Evolutionary conservation across 2,888 invertebrate species (phyloP).

Genomic region (Drosophila ezoana): DNA sequence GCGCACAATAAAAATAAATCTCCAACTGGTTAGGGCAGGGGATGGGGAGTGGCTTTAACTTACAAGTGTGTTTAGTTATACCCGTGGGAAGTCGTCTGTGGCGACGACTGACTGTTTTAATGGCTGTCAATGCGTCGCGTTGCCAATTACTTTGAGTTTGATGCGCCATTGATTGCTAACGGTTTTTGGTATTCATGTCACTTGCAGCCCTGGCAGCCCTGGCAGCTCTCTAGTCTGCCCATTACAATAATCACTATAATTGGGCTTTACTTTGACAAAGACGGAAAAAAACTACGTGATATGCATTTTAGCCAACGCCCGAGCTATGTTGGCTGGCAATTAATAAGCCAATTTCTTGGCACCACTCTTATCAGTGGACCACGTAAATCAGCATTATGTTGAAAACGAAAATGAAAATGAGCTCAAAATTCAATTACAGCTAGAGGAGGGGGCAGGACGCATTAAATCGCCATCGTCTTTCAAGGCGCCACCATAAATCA

Average conservation of each 20-base stretch:
- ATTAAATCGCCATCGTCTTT: conserved; percentile 27
- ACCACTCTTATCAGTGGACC: conserved; percentile 52
- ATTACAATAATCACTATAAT: conserved; percentile 79
- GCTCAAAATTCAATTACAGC: conserved; percentile 75
- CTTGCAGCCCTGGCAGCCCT: conserved; percentile 62
- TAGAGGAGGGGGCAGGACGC: neutral
- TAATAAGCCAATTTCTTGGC: conserved; percentile 64
- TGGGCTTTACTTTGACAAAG: conserved; percentile 67
- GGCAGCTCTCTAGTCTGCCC: conserved; percentile 25
- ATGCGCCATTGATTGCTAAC: conserved; percentile 44
- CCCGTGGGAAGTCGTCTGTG: conserved; percentile 74
- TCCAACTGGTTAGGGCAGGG: conserved; percentile 34
- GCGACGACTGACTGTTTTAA: conserved; percentile 46
- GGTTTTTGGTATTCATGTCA: conserved; percentile 72
- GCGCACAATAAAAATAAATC: conserved; percentile 79
- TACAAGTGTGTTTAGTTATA: conserved; percentile 69
- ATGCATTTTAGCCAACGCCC: conserved; percentile 54
- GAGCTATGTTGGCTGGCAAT: conserved; percentile 47
- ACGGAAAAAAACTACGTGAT: conserved; percentile 62
- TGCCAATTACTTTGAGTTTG: conserved; percentile 53
- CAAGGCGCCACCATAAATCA: conserved; percentile 64
- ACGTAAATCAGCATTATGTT: conserved; percentile 77
- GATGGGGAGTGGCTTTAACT: conserved; percentile 5
- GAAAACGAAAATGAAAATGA: conserved; percentile 71
- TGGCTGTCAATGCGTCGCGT: conserved; percentile 47